phyloP scores from a whole-genome alignment of 2,113 vertebrate genomes.

The Syngnathus typhle region DNA sequence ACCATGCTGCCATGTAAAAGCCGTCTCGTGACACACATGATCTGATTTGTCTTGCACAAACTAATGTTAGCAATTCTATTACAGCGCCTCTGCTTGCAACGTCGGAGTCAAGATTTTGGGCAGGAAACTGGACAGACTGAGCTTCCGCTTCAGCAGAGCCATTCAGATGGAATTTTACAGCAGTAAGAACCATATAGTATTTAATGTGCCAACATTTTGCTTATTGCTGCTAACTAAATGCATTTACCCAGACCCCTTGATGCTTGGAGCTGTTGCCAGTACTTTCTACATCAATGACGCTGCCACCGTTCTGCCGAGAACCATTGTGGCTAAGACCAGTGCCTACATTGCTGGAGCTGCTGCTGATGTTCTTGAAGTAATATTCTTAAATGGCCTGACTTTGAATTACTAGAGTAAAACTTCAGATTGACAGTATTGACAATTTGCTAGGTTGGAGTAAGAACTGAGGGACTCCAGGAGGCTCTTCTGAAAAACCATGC shows the following conservation, averaged over 20 bases:
- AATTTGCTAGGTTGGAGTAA: constrained; percentile 67
- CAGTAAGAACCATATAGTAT: constrained; percentile 60
- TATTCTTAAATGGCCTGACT: background rate
- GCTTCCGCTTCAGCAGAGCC: constrained; percentile 74
- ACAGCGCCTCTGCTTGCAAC: constrained; percentile 76
- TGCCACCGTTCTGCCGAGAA: constrained; percentile 70
- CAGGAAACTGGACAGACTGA: constrained; percentile 65
- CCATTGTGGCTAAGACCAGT: constrained; percentile 68
- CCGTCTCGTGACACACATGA: background rate
- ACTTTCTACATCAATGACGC: constrained; percentile 76
- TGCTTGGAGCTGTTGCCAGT: constrained; percentile 73
- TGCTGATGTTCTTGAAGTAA: constrained; percentile 78
- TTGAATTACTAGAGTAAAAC: background rate
- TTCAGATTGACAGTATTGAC: background rate
- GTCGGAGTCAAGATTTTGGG: constrained; percentile 75
- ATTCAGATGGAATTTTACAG: constrained; percentile 50
- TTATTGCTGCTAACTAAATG: background rate
- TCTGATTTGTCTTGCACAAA: background rate
- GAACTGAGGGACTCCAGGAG: constrained; percentile 76
- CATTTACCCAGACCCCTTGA: constrained; percentile 62
- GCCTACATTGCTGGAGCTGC: constrained; percentile 70
- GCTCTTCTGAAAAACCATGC: constrained; percentile 63
- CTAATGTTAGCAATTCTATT: constrained; percentile 5
- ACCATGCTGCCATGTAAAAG: constrained; percentile 72
- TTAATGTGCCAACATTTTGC: background rate